phyloP scores from a whole-genome alignment of 2,113 vertebrate genomes.

The Hemibagrus wyckioides region DNA sequence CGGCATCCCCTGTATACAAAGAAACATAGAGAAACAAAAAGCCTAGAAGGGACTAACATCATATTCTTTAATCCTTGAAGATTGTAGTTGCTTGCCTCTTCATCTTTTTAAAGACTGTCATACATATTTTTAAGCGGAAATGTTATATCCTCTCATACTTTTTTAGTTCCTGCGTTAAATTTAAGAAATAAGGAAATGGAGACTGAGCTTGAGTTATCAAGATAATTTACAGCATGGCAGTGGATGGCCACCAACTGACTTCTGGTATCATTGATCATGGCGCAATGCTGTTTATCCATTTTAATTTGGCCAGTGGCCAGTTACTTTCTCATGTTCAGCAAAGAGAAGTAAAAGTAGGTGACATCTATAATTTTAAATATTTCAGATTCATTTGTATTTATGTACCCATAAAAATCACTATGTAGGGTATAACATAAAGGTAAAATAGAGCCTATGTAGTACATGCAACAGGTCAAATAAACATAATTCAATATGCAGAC shows the following conservation, averaged over 20 bases:
- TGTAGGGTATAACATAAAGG: background rate
- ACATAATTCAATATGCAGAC: too few relatives aligned
- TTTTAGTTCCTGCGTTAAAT: constrained; percentile 17
- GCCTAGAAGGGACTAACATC: background rate
- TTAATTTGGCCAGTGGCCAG: constrained; percentile 40
- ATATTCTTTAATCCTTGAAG: background rate
- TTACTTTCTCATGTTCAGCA: too few relatives aligned
- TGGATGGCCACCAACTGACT: constrained; percentile 41
- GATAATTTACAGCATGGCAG: constrained; percentile 30
- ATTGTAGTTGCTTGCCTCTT: background rate
- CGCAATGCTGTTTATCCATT: constrained; percentile 46
- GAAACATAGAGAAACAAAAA: background rate
- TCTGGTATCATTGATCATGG: constrained; percentile 47
- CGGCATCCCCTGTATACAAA: background rate
- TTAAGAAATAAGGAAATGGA: constrained; percentile 32
- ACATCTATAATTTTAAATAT: background rate
- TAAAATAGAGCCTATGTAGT: background rate
- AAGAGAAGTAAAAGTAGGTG: background rate
- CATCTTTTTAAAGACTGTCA: background rate
- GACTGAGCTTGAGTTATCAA: constrained; percentile 41
- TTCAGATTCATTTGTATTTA: background rate
- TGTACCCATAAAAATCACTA: background rate
- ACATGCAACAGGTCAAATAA: too few relatives aligned
- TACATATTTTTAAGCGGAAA: background rate
- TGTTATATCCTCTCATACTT: background rate